These are phyloP conservation scores for Sebastes iracundus DNA, from an alignment of 2,797 vertebrate genomes.

Conservation along the genomic window DNA sequence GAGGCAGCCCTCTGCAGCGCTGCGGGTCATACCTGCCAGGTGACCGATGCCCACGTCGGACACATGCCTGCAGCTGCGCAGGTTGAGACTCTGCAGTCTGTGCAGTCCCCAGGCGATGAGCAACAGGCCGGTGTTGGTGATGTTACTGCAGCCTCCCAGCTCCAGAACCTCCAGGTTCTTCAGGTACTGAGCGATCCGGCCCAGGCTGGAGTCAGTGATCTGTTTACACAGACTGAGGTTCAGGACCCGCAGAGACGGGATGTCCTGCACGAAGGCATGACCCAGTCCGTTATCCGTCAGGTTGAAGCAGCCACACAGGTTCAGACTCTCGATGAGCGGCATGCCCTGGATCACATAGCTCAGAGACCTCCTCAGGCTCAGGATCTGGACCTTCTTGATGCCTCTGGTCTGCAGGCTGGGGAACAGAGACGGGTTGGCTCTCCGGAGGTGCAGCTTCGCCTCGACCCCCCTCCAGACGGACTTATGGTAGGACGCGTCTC, in stretches of 20 bases:
- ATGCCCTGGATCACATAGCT: constrained; percentile 99
- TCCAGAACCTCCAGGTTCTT: constrained; percentile 97
- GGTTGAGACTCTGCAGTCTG: constrained; percentile 96
- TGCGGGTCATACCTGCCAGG: constrained; percentile 96
- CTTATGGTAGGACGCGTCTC: constrained; percentile 98
- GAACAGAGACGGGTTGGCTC: constrained; percentile 98
- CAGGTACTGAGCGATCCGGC: constrained; percentile 96
- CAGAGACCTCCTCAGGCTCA: constrained; percentile 94
- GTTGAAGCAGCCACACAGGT: constrained; percentile 98
- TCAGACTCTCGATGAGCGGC: constrained; percentile 97
- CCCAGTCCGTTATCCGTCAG: constrained; percentile 98
- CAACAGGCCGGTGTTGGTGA: constrained; percentile 96
- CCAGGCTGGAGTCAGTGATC: constrained; percentile 98
- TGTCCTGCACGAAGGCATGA: constrained; percentile 98
- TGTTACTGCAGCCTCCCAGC: constrained; percentile 98
- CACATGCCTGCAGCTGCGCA: constrained; percentile 96
- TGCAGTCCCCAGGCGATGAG: constrained; percentile 97
- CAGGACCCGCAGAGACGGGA: constrained; percentile 92
- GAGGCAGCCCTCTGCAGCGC: constrained; percentile 95
- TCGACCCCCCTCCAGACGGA: constrained; percentile 97
- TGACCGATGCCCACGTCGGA: constrained; percentile 98
- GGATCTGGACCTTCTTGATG: constrained; percentile 96
- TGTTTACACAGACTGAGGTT: constrained; percentile 98
- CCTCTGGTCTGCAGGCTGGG: constrained; percentile 96
- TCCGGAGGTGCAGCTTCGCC: constrained; percentile 96